Percentiles rank a stretch among this genome's conserved stretches.
Evolutionary conservation across 2,797 vertebrate species (phyloP).

Genomic region (Pseudochromis fuscus): DNA sequence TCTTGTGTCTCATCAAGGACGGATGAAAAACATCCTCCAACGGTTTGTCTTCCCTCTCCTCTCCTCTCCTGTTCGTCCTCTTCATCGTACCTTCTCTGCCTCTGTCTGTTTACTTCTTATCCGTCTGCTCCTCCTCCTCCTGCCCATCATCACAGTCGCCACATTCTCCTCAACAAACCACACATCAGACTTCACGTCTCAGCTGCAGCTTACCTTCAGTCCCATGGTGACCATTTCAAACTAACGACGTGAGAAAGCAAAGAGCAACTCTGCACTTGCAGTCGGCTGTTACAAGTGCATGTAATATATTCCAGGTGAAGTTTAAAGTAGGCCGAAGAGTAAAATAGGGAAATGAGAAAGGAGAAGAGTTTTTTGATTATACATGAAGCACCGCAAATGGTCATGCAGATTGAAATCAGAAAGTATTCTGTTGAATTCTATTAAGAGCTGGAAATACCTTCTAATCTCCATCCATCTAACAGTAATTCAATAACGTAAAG

Average conservation of each 20-base stretch:
- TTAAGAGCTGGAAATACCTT: background rate
- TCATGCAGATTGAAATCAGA: background rate
- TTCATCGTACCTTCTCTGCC: background rate
- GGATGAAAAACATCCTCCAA: conserved; percentile 39
- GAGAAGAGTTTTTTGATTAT: too few relatives aligned
- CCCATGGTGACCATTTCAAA: conserved; percentile 6
- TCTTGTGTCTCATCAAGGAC: conserved; percentile 56
- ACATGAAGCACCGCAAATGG: too few relatives aligned
- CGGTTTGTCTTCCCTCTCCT: conserved; percentile 36
- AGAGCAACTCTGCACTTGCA: background rate
- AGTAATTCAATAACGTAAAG: background rate
- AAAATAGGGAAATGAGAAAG: too few relatives aligned
- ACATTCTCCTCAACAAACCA: conserved; percentile 22
- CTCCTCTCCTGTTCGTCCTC: conserved; percentile 8
- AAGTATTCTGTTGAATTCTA: background rate
- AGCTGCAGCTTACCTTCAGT: conserved; percentile 28
- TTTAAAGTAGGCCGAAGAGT: background rate
- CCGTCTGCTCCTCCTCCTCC: background rate
- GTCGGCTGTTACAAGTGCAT: background rate
- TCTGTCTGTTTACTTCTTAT: background rate
- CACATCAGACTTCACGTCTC: conserved; percentile 26
- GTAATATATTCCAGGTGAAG: background rate
- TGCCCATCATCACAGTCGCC: conserved; percentile 4
- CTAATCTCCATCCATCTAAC: background rate
- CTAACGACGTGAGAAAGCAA: background rate